These are phyloP conservation scores for Whitmania pigra DNA, from an alignment of 1,140 invertebrate species.

Conservation along the genomic window DNA sequence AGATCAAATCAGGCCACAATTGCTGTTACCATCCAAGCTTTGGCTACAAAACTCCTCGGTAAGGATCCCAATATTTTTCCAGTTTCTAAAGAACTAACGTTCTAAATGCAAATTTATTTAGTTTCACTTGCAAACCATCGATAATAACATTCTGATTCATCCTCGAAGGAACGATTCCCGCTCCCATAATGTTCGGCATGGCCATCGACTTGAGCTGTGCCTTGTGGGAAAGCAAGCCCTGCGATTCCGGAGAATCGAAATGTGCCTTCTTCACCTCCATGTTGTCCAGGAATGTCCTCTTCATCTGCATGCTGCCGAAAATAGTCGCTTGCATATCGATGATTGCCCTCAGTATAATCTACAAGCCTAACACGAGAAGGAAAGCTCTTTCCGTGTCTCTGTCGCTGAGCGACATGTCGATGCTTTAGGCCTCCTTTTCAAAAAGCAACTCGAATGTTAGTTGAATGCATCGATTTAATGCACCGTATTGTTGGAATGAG, in stretches of 20 bases:
- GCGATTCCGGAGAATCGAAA: neutral
- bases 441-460: too few relatives aligned
- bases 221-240: neutral
- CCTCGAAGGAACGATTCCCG: neutral
- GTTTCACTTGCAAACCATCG: too few relatives aligned
- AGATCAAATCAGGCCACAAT: neutral
- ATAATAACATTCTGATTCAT: too few relatives aligned
- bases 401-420: too few relatives aligned
- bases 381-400: too few relatives aligned
- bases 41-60: neutral
- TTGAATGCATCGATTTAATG: too few relatives aligned
- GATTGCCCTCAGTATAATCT: neutral
- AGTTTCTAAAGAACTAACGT: neutral
- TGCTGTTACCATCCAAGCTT: neutral
- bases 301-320: constrained; percentile 6
- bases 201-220: constrained; percentile 2
- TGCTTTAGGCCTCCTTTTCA: too few relatives aligned
- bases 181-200: neutral
- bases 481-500: too few relatives aligned
- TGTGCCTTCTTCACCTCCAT: neutral
- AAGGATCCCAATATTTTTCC: neutral
- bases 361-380: neutral
- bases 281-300: neutral
- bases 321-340: neutral
- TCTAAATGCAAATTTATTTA: too few relatives aligned